Conservation (phyloP, 53 echinoderm and acorn worm genomes). For the Arbacia lixula region DNA sequence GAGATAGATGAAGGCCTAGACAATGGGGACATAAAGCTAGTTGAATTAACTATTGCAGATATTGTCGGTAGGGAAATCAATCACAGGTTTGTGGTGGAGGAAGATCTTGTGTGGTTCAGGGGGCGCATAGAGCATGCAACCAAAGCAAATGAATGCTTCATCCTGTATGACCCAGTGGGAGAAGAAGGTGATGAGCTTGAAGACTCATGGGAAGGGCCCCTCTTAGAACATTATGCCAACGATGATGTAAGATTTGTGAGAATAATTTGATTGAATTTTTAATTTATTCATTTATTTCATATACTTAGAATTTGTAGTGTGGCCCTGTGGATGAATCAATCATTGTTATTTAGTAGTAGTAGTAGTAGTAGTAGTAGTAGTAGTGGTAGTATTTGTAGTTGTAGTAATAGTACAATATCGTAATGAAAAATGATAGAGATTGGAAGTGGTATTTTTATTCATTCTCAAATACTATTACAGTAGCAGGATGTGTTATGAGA, state of each 20-base stretch:
- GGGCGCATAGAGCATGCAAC: conserved; percentile 13
- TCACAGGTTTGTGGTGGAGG: conserved; percentile 45
- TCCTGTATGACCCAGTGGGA: conserved; percentile 41
- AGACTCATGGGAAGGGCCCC: conserved; percentile 19
- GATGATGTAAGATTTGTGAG: conserved; percentile 20
- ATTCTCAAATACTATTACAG: no score
- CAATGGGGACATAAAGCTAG: conserved; percentile 49
- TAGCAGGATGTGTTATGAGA: no score
- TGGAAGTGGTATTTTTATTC: no score
- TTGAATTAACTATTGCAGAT: conserved; percentile 38
- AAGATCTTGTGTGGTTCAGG: conserved; percentile 43
- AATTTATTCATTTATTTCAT: no score
- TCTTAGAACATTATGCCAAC: conserved; percentile 5
- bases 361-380: no score
- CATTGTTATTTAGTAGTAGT: no score
- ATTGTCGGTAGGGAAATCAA: conserved; percentile 41
- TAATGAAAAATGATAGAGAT: no score
- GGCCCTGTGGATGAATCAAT: no score
- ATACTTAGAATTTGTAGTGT: no score
- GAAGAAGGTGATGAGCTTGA: conserved; percentile 17
- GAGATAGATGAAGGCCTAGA: conserved; percentile 50
- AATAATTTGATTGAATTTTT: no score
- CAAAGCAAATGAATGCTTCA: conserved; percentile 9
- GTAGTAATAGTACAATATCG: no score
- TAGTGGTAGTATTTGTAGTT: no score